Base-by-base conservation (phyloP, 2,797 vertebrate species). In the Pteronotus mesoamericanus region DNA sequence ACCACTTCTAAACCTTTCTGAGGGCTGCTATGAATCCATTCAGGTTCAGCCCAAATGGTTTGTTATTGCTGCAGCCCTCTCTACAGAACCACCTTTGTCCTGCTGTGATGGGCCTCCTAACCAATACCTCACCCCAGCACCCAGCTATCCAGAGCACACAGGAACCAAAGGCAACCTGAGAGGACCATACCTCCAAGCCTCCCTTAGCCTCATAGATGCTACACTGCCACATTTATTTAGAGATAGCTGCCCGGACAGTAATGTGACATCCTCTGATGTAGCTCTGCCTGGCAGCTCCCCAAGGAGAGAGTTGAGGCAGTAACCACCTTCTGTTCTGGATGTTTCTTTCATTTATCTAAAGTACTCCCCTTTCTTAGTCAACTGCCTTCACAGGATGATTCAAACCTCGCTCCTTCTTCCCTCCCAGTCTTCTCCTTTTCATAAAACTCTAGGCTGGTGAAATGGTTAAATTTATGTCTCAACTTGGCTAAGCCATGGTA, bases 291-390 rank as follows among this genome's bases (percentile, higher is more conserved):
- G 59, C 15, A 37, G 42, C 24, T 68, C 64, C 32, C 34, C 15
- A 75, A 32, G 48, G 69, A 84, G 61, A 78, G 72, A 74, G 32
- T 37, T 18, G 39, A 94, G 91, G 11, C n/a, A 77, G 86, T 69
- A 82, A 12, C 12, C 6, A 5, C 9, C 0, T 9, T 64, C 42
- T 75, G n/a, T 75, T 79, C 75, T 87, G 21, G 44, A 1, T n/a
- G 9, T 22, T 79, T 79, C 55, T 37, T 94, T 90, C 8, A 29
- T 66, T 88, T 86, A 86, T 24, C 88, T 69, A 44, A 92, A 92
- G 21, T 5, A 82, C 42, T 75, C 72, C 24, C n/a, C 32, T 72
- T 79, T 80, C 75, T 84, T 77, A 53, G 48, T 18, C 68, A 29
- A 80, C 90, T 83, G 53, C 22, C 44, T 12, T 48, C 42, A 22